Base-by-base conservation (phyloP, 2,113 vertebrate species). In the Sula dactylatra region DNA sequence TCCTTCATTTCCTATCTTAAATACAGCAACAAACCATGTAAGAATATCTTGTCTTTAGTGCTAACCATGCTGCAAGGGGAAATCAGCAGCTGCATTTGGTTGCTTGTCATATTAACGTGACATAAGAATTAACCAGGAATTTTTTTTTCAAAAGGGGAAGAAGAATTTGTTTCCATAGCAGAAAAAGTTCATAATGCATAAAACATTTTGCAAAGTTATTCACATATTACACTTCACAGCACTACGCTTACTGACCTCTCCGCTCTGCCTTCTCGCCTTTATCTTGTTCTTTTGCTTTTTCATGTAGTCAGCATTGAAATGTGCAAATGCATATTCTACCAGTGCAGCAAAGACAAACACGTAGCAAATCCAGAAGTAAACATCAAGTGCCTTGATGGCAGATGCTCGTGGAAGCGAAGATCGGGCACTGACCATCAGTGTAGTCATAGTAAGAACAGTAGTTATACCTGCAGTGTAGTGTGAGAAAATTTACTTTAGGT, bases 311-410 rank as follows among this genome's bases (percentile, higher is more conserved):
- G 99, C 99, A 4, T 99, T 99, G 98, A 99, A 99, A 97, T 99
- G 99, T 31, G 99, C 99, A 42, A 99, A 99, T 66, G 99, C 99
- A 0, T 99, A 99, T 94, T 99, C 99, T 20, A 99, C 99, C 95
- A 99, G 97, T 0, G 99, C 99, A 1, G 99, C 99, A 1, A 99
- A 99, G 91, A 99, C 99, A 67, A 99, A 99, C 56, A 99, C 99
- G 0, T 99, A 99, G 93, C 99, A 99, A 97, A 99, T 99, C 99
- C 99, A 99, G 98, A 99, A 99, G 98, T 99, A 99, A 76, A 99
- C 99, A 1, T 99, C 99, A 77, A 99, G 94, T 0, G 99, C 99
- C 97, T 99, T 99, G 97, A 99, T 99, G 94, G 99, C 99, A 1
- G 99, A 99, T 0, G 99, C 99, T 76, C 99, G 98, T 0, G 99